phyloP scores from a whole-genome alignment of 1,140 invertebrate genomes.

The Trichonephila inaurata region DNA sequence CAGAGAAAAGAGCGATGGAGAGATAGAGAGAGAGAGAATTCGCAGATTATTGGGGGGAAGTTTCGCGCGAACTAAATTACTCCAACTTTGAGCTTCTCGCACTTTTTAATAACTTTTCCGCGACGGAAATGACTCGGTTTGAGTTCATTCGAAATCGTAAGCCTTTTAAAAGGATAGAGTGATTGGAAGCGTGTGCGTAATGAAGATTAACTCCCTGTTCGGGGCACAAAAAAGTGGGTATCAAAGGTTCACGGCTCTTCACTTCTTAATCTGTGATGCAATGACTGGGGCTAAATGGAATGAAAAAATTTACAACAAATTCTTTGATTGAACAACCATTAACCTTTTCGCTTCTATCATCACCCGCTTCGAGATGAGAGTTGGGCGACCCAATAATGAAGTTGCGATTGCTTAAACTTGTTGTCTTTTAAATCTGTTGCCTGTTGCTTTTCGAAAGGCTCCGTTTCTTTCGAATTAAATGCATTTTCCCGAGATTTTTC shows the following conservation, averaged over 20 bases:
- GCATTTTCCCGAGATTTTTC: neutral
- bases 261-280: conserved; percentile 63
- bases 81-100: neutral
- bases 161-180: conserved; percentile 62
- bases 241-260: conserved; percentile 34
- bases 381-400: neutral
- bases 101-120: conserved; percentile 61
- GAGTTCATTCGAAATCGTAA: conserved; percentile 51
- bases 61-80: conserved; percentile 44
- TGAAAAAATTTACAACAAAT: conserved; percentile 52
- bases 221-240: conserved; percentile 27
- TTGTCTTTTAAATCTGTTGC: conserved; percentile 40
- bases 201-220: conserved; percentile 61
- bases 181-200: conserved; percentile 47
- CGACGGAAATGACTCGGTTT: conserved; percentile 45
- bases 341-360: conserved; percentile 23
- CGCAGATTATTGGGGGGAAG: conserved; percentile 28
- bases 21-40: neutral
- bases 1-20: neutral
- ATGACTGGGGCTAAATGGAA: conserved; percentile 34
- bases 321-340: conserved; percentile 68
- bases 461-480: conserved; percentile 32
- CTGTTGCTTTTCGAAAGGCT: neutral
- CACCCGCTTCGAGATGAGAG: neutral
- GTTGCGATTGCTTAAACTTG: conserved; percentile 12